phyloP scores from a whole-genome alignment of 2,888 invertebrate species.

The Hydriomena furcata region DNA sequence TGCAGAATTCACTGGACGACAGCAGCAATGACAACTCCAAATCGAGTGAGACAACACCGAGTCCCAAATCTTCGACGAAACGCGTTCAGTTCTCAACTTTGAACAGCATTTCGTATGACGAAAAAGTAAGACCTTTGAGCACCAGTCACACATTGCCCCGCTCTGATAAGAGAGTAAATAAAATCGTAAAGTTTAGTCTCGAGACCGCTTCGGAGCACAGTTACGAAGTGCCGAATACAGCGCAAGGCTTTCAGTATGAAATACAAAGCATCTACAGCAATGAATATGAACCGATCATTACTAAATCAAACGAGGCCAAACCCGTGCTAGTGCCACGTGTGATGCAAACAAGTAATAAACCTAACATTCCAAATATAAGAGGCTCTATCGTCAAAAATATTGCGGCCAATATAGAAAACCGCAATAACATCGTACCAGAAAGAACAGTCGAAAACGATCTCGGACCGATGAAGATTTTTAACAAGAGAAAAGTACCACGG shows the following conservation, averaged over 20 bases:
- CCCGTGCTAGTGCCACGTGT: conserved; percentile 61
- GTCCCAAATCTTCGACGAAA: conserved; percentile 78
- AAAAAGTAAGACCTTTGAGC: conserved; percentile 64
- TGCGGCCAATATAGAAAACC: conserved; percentile 76
- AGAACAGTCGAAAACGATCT: conserved; percentile 66
- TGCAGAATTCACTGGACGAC: conserved; percentile 88
- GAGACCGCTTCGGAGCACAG: conserved; percentile 83
- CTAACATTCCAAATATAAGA: conserved; percentile 69
- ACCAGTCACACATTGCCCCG: conserved; percentile 66
- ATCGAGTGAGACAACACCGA: conserved; percentile 74
- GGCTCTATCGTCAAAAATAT: conserved; percentile 80
- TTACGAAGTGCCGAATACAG: conserved; percentile 85
- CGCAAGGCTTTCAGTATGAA: conserved; percentile 79
- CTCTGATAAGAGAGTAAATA: conserved; percentile 74
- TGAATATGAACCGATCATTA: conserved; percentile 88
- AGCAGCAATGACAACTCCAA: conserved; percentile 78
- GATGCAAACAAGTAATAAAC: conserved; percentile 55
- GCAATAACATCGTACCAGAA: conserved; percentile 70
- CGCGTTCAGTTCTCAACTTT: conserved; percentile 86
- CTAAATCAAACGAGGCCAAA: conserved; percentile 68
- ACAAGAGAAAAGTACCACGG: conserved; percentile 84
- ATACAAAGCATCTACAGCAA: conserved; percentile 89
- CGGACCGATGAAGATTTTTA: conserved; percentile 75
- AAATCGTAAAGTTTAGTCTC: conserved; percentile 79
- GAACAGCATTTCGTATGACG: conserved; percentile 84